Evolutionary conservation across 2,888 invertebrate genomes (phyloP).

Genomic region (Cerastis rubricosa): DNA sequence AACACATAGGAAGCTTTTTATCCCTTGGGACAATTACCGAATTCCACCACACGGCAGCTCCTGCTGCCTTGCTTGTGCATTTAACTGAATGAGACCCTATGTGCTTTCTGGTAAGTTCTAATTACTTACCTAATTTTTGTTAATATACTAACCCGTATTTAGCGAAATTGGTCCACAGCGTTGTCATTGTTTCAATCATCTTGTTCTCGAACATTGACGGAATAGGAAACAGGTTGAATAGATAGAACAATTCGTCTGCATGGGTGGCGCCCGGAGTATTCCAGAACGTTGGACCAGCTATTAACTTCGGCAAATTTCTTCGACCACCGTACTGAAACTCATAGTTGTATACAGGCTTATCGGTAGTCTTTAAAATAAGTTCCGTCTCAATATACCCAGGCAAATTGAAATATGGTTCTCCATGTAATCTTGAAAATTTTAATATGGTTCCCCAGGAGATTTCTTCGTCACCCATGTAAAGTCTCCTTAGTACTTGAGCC

Average conservation of each 20-base stretch:
- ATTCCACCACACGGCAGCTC: too few relatives aligned
- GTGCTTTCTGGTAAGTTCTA: background rate
- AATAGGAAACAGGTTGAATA: slow-evolving; percentile 28
- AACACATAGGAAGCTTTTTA: too few relatives aligned
- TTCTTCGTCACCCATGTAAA: slow-evolving; percentile 43
- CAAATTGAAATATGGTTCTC: slow-evolving; percentile 41
- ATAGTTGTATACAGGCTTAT: slow-evolving; percentile 58
- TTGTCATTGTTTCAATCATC: slow-evolving; percentile 61
- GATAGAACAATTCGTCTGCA: slow-evolving; percentile 40
- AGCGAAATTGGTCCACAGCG: slow-evolving; percentile 66
- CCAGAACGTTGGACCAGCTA: slow-evolving; percentile 25
- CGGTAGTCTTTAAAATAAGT: slow-evolving; percentile 34
- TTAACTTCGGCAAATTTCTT: slow-evolving; percentile 30
- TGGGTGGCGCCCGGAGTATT: slow-evolving; percentile 31
- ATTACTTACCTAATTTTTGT: background rate
- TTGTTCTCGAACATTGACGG: slow-evolving; percentile 41
- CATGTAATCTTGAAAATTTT: slow-evolving; percentile 44
- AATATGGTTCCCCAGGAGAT: slow-evolving; percentile 33
- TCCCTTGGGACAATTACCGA: too few relatives aligned
- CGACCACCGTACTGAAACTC: slow-evolving; percentile 50
- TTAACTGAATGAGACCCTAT: background rate
- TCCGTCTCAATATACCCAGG: slow-evolving; percentile 36
- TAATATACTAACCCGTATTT: slow-evolving; percentile 56
- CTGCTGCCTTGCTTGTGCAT: background rate
- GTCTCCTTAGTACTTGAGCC: slow-evolving; percentile 18